Base-by-base conservation (phyloP, 1,140 invertebrate species). In the Dreissena polymorpha region DNA sequence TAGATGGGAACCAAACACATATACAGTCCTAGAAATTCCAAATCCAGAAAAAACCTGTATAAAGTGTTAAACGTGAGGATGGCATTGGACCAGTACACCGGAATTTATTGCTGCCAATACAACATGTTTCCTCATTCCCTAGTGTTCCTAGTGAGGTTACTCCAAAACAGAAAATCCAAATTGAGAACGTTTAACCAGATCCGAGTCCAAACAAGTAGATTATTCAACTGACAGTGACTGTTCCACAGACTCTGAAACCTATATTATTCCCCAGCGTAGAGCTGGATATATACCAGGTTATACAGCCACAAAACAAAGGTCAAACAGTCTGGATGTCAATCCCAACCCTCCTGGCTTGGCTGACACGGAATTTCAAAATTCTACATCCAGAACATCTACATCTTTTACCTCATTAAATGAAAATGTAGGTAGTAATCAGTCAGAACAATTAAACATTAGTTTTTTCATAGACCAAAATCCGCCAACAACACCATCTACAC, bases 1-100 rank as follows among this genome's bases (percentile, higher is more conserved):
- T n/a, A 80, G 50, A 27, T 80, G 77, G 77, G n/a, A 80, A 21
- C 21, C 23, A 51, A 7, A 80, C 12, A 14, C 57, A 21, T 71
- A 70, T 8, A 14, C 39, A 16, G 57, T 80, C 18, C 13, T 53
- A 25, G 23, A 57, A 10, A 39, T 49, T 23, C 68, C 77, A 21
- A 53, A 71, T 51, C 68, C 27, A 23, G 64, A 71, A 16, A 27
- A n/a, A 60, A 18, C 77, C 68, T n/a, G 68, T 72, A 6, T 72
- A 63, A 0, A 13, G 29, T 8, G 77, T 80, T 8, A 55, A 29
- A n/a, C 53, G 21, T 49, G 77, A 80, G 14, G 25, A 69, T 18
- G 67, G 68, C 25, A 57, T 8, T 10, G 77, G 77, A n/a, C 67
- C 51, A 25, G 49, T 78, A 29, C 75, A 78, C 49, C 13, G 75